Percentiles rank a stretch among this genome's conserved stretches.
These are phyloP conservation scores for Cepaea nemoralis DNA, from an alignment of 1,140 invertebrate genomes.

Conservation along the genomic window DNA sequence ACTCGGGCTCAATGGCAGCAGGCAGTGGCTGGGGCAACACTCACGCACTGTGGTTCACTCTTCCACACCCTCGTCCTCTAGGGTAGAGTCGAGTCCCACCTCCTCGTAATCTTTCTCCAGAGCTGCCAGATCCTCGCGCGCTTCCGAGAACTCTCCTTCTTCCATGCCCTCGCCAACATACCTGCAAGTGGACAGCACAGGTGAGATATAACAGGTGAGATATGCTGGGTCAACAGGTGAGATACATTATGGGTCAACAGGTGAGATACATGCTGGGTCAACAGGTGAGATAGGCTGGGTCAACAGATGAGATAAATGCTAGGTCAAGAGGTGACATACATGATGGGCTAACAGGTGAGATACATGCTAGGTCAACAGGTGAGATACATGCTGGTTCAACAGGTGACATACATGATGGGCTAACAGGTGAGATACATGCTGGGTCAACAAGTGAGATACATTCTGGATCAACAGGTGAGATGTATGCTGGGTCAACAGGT, in stretches of 20 bases:
- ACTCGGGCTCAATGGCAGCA: too few relatives aligned
- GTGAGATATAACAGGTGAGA: neutral
- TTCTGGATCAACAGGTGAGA: too few relatives aligned
- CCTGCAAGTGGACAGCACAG: neutral
- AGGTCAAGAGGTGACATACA: neutral
- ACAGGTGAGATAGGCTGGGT: neutral
- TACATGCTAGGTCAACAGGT: too few relatives aligned
- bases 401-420: too few relatives aligned
- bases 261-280: neutral
- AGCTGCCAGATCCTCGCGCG: neutral
- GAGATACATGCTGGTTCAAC: too few relatives aligned
- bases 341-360: neutral
- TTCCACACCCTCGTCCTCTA: slow-evolving; percentile 74
- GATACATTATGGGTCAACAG: neutral
- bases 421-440: too few relatives aligned
- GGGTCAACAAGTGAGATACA: too few relatives aligned
- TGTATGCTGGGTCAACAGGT: too few relatives aligned
- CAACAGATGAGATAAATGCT: neutral
- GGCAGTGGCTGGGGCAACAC: too few relatives aligned
- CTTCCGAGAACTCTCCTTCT: slow-evolving; percentile 76
- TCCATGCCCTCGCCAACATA: slow-evolving; percentile 79
- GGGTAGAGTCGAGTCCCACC: slow-evolving; percentile 80
- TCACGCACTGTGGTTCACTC: too few relatives aligned
- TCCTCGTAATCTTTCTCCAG: slow-evolving; percentile 82
- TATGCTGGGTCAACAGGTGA: neutral